Base-by-base conservation (phyloP, 2,113 vertebrate genomes). In the Smithornis capensis region DNA sequence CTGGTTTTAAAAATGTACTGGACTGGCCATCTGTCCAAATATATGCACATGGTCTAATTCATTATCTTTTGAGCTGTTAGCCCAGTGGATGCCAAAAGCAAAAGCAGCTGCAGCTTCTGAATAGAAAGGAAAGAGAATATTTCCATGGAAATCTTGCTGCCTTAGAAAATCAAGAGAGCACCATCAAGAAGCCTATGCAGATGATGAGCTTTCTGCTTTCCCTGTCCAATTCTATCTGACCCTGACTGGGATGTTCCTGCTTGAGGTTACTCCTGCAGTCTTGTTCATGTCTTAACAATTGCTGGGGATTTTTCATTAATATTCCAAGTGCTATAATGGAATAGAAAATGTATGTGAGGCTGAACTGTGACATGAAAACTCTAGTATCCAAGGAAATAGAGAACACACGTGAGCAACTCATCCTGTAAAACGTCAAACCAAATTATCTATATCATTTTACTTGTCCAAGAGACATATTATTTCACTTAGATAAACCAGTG, bases 361-460 rank as follows among this genome's bases (percentile, higher is more conserved):
- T 92, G 75, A 91, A 88, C 63, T 65, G 38, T 69, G 67, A 50
- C 37, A 57, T 73, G 59, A 76, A 93, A 79, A 83, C 33, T 73
- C 50, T 44, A 21, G 79, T 96, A 93, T 93, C 94, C 88, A 88
- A 92, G 92, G 90, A 93, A 95, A 96, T 85, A 59, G 63, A 81
- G 44, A 95, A 77, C 29, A 50, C 6, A 75, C 42, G 55, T 10
- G 8, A 37, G 47, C 45, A 92, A 76, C 19, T 80, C 38, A 16
- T 88, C 42, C 22, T 77, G 40, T 88, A 37, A 83, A 80, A 95
- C 38, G 28, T 47, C 74, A 80, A 93, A 76, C 9, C 11, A 65
- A 86, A 93, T 88, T 37, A 91, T 38, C 27, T 3, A 1, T 60
- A 47, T 75, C 2, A 2, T 84, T 89, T 80, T 93, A 28, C 40